Evolutionary conservation across 2,797 vertebrate species (phyloP).

Genomic region (Scarus forsteni): DNA sequence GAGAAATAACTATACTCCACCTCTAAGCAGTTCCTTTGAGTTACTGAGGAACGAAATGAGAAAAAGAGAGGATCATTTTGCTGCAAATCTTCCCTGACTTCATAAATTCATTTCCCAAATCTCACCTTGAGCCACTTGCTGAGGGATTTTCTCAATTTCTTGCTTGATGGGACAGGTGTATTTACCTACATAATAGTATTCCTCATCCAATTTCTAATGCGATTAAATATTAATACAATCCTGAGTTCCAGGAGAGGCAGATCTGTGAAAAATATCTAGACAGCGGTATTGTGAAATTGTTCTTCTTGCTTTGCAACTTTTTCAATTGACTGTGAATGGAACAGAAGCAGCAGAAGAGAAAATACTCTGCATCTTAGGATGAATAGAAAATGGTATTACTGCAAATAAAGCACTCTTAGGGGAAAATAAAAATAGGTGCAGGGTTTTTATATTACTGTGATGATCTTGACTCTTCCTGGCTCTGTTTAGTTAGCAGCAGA

Average conservation of each 20-base stretch:
- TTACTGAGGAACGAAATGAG: constrained; percentile 68
- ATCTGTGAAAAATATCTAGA: constrained; percentile 78
- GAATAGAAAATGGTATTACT: constrained; percentile 55
- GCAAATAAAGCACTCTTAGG: constrained; percentile 51
- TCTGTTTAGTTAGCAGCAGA: constrained; percentile 70
- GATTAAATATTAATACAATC: constrained; percentile 86
- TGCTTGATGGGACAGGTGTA: constrained; percentile 86
- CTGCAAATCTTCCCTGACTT: constrained; percentile 74
- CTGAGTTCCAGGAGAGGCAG: constrained; percentile 74
- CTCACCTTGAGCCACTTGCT: constrained; percentile 77
- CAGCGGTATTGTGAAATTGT: constrained; percentile 75
- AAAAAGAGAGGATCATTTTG: constrained; percentile 74
- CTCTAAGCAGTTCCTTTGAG: constrained; percentile 57
- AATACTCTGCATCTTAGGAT: constrained; percentile 57
- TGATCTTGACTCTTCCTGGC: constrained; percentile 61
- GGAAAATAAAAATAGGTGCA: constrained; percentile 63
- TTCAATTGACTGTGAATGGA: constrained; percentile 61
- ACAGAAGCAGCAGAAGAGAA: constrained; percentile 51
- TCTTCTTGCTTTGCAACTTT: constrained; percentile 72
- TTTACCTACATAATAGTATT: constrained; percentile 87
- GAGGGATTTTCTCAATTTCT: constrained; percentile 84
- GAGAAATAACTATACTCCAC: constrained; percentile 42
- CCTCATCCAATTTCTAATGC: constrained; percentile 82
- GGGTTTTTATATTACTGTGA: constrained; percentile 48
- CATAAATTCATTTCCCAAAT: constrained; percentile 75